Evolutionary conservation across 2,797 vertebrate species (phyloP).

Genomic region (Cyprinella venusta): DNA sequence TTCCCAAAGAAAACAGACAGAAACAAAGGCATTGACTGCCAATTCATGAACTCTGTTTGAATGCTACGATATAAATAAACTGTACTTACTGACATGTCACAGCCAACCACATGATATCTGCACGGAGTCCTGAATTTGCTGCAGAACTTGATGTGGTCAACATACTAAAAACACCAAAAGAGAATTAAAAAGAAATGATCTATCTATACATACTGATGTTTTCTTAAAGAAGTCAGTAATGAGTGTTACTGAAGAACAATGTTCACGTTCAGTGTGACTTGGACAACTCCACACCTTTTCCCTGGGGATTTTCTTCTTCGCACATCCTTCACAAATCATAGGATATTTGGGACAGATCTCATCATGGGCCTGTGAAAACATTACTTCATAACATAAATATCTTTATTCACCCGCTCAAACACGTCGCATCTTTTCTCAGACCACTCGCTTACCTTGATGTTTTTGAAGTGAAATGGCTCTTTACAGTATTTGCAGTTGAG

Average conservation of each 20-base stretch:
- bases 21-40: not conserved
- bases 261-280: not conserved
- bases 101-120: conserved; percentile 90
- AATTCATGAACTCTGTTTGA: not conserved
- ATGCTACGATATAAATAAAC: not conserved
- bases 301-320: conserved; percentile 91
- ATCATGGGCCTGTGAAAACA: conserved; percentile 84
- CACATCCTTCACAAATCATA: conserved; percentile 92
- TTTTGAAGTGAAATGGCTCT: conserved; percentile 80
- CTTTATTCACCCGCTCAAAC: not conserved
- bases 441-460: conserved; percentile 75
- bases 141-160: conserved; percentile 92
- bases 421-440: not conserved
- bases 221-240: not conserved
- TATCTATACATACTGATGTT: not conserved
- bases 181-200: conserved; percentile 59
- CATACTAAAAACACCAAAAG: conserved; percentile 82
- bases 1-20: not conserved
- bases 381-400: not conserved
- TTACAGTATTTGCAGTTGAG: conserved; percentile 87
- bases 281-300: conserved; percentile 81
- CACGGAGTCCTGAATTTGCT: conserved; percentile 90
- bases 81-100: conserved; percentile 88
- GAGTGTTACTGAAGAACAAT: not conserved
- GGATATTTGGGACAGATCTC: conserved; percentile 94